Evolutionary conservation across 2,888 invertebrate species (phyloP).

Genomic region (Eulithis prunata): DNA sequence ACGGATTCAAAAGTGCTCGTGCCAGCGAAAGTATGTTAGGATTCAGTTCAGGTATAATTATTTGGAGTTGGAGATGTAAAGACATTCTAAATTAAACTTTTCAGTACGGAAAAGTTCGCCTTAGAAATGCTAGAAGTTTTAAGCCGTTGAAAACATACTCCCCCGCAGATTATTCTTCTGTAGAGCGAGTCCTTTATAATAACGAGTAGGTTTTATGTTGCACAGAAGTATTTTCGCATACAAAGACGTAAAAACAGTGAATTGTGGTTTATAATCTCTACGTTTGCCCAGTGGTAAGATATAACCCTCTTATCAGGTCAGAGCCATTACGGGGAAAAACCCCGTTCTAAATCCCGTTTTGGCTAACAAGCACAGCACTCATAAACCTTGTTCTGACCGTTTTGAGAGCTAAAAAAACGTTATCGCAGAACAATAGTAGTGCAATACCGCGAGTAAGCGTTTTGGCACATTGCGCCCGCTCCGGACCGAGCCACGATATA

Average conservation of each 20-base stretch:
- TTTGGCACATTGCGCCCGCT: constrained; percentile 79
- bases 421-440: constrained; percentile 57
- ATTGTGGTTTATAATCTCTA: background rate
- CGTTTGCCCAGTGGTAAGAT: constrained; percentile 3
- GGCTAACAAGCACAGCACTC: constrained; percentile 41
- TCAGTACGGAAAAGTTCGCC: constrained; percentile 25
- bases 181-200: constrained; percentile 2
- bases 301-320: constrained; percentile 21
- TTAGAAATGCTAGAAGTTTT: constrained; percentile 29
- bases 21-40: constrained; percentile 35
- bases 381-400: constrained; percentile 40
- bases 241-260: background rate
- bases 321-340: constrained; percentile 34
- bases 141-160: constrained; percentile 28
- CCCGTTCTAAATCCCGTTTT: constrained; percentile 37
- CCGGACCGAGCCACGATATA: constrained; percentile 71
- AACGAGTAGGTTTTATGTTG: background rate
- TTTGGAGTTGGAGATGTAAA: constrained; percentile 35
- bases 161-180: constrained; percentile 7
- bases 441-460: constrained; percentile 77
- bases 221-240: background rate
- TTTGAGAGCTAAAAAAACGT: constrained; percentile 40
- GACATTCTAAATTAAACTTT: constrained; percentile 34
- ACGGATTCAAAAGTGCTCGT: constrained; percentile 26
- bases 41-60: constrained; percentile 36